Evolutionary conservation across 2,888 invertebrate genomes (phyloP).

Genomic region (Acleris laterana): DNA sequence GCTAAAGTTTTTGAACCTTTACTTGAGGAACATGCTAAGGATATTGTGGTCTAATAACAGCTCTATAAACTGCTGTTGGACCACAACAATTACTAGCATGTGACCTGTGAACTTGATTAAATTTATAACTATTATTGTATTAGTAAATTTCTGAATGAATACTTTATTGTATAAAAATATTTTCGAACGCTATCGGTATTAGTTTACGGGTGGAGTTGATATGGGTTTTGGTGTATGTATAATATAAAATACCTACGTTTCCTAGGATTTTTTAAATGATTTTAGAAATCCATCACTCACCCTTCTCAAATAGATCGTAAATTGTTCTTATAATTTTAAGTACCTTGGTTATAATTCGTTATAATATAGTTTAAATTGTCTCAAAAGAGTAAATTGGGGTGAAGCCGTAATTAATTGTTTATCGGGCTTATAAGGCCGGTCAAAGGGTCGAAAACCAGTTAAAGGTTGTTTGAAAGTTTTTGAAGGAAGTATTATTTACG

Average conservation of each 20-base stretch:
- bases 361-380: conserved; percentile 11
- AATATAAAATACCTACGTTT: conserved; percentile 9
- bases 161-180: conserved; percentile 13
- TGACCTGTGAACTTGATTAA: conserved; percentile 11
- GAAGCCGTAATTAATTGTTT: neutral
- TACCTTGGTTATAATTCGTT: conserved; percentile 6
- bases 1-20: conserved; percentile 69
- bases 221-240: conserved; percentile 4
- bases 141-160: conserved; percentile 12
- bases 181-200: conserved; percentile 15
- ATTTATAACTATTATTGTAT: conserved; percentile 15
- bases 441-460: too few species aligned
- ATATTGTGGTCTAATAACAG: neutral
- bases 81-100: conserved; percentile 8
- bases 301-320: conserved; percentile 27
- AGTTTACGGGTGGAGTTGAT: conserved; percentile 12
- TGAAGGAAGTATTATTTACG: too few species aligned
- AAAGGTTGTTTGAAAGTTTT: too few species aligned
- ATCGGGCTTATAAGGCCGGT: neutral
- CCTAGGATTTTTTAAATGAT: conserved; percentile 22
- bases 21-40: conserved; percentile 35
- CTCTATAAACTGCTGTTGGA: too few species aligned
- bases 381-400: conserved; percentile 10
- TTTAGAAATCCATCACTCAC: conserved; percentile 25
- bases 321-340: conserved; percentile 11